phyloP scores from a whole-genome alignment of 1,140 invertebrate species.

The Theocolax elegans region DNA sequence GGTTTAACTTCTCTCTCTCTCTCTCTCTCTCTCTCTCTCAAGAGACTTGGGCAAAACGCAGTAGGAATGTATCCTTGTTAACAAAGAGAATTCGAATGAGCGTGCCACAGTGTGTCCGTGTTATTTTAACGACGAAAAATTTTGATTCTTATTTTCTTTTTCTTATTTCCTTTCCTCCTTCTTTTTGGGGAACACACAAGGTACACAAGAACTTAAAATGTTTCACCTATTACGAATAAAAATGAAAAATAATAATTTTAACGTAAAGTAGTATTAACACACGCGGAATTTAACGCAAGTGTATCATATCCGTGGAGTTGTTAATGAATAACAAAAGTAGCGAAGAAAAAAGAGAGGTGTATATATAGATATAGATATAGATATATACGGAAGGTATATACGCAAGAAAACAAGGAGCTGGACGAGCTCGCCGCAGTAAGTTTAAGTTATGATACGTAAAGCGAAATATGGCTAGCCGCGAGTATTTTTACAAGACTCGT shows the following conservation, averaged over 20 bases:
- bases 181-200: too few species aligned
- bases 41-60: slow-evolving; percentile 18
- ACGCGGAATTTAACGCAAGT: too few species aligned
- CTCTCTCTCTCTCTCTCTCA: background rate
- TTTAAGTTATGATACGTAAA: slow-evolving; percentile 24
- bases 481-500: slow-evolving; percentile 36
- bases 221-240: too few species aligned
- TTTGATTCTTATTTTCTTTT: background rate
- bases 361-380: too few species aligned
- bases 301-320: background rate
- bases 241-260: too few species aligned
- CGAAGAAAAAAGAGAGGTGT: background rate
- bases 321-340: background rate
- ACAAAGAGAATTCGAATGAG: slow-evolving; percentile 37
- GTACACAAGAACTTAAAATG: too few species aligned
- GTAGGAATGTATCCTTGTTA: slow-evolving; percentile 42
- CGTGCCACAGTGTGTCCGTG: background rate
- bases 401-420: too few species aligned
- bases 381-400: too few species aligned
- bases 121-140: slow-evolving; percentile 40
- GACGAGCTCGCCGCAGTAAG: background rate
- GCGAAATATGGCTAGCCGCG: slow-evolving; percentile 48
- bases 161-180: too few species aligned
- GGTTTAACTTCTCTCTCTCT: slow-evolving; percentile 4
- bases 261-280: too few species aligned